Conservation (phyloP, 2,113 vertebrate species). For the Todiramphus chloris region DNA sequence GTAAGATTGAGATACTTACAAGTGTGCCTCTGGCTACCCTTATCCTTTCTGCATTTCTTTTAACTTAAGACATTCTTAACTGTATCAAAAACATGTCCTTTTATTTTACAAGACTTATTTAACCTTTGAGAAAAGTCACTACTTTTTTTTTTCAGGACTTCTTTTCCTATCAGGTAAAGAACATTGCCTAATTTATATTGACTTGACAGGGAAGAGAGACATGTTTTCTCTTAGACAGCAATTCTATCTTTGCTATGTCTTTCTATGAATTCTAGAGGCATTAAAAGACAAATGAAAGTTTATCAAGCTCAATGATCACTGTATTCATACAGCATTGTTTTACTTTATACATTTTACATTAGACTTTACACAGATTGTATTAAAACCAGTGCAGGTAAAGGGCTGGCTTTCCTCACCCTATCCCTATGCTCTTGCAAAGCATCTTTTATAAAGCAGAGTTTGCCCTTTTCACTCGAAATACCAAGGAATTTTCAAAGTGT, state of each 20-base stretch:
- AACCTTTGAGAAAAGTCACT: background rate
- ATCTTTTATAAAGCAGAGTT: background rate
- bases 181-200: background rate
- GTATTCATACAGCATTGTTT: background rate
- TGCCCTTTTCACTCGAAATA: background rate
- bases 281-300: background rate
- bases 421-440: background rate
- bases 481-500: background rate
- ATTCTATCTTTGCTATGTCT: background rate
- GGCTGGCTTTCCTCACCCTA: background rate
- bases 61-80: background rate
- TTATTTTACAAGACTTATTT: background rate
- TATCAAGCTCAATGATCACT: background rate
- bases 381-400: background rate
- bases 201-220: background rate
- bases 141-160: background rate
- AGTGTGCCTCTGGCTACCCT: background rate
- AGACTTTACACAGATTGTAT: background rate
- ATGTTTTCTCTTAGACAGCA: background rate
- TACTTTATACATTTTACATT: background rate
- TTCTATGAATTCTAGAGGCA: background rate
- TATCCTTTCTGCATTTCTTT: background rate
- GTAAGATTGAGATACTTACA: background rate
- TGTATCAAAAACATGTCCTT: background rate
- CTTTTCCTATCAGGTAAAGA: background rate